Conservation (phyloP, 2,888 invertebrate species). For the Agriopis aurantiaria region DNA sequence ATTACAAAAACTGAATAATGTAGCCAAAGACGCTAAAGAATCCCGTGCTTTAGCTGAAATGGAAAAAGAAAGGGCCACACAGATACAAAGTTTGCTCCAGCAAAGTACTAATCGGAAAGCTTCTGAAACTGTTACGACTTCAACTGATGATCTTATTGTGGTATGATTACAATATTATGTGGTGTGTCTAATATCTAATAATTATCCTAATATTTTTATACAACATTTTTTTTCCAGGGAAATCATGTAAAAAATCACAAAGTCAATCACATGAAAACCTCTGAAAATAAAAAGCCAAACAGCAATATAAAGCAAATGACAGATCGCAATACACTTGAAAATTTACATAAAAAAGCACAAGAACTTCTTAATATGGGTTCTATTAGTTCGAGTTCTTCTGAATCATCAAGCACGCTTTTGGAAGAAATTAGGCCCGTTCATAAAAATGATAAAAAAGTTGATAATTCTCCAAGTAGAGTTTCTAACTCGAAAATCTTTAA, state of each 20-base stretch:
- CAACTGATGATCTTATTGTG: slow-evolving; percentile 41
- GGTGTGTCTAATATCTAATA: neutral
- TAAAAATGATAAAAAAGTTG: slow-evolving; percentile 37
- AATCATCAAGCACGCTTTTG: slow-evolving; percentile 56
- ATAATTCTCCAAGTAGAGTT: slow-evolving; percentile 16
- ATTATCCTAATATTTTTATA: too few relatives aligned
- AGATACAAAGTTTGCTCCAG: slow-evolving; percentile 67
- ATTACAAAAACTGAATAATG: slow-evolving; percentile 71
- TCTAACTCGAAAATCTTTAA: slow-evolving; percentile 28
- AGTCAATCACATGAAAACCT: slow-evolving; percentile 37
- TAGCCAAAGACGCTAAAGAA: slow-evolving; percentile 70
- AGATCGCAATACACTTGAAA: slow-evolving; percentile 67
- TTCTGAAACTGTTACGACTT: slow-evolving; percentile 44
- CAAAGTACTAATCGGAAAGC: slow-evolving; percentile 54
- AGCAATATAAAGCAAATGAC: slow-evolving; percentile 53
- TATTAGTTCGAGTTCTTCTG: slow-evolving; percentile 70
- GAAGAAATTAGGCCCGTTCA: slow-evolving; percentile 48
- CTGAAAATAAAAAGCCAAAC: slow-evolving; percentile 40
- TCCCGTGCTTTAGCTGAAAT: slow-evolving; percentile 67
- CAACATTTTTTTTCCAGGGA: slow-evolving; percentile 28
- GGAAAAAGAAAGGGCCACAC: slow-evolving; percentile 65
- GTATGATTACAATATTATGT: slow-evolving; percentile 18
- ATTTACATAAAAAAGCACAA: slow-evolving; percentile 77
- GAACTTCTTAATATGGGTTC: slow-evolving; percentile 72
- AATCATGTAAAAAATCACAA: slow-evolving; percentile 27